Conservation (phyloP, 2,113 vertebrate species). For the Oceanites oceanicus region DNA sequence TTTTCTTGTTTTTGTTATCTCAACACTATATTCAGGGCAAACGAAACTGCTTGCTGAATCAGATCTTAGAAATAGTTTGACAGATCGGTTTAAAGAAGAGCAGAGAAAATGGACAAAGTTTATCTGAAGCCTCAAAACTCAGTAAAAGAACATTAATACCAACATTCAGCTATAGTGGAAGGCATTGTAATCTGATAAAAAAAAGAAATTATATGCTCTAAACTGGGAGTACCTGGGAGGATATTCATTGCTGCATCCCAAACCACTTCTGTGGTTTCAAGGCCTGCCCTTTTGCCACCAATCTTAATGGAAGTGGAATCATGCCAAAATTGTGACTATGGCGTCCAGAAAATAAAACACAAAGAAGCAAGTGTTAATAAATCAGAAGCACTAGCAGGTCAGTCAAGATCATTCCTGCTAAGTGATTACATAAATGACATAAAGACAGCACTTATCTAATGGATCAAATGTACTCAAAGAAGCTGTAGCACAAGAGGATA, state of each 20-base stretch:
- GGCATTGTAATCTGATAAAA: conserved; percentile 20
- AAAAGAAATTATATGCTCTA: background rate
- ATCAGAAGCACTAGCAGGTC: background rate
- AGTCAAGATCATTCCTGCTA: background rate
- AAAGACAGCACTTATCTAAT: background rate
- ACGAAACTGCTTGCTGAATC: conserved; percentile 5
- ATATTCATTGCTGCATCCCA: background rate
- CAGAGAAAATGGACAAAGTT: background rate
- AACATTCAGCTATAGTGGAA: background rate
- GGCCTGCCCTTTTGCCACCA: conserved; percentile 11
- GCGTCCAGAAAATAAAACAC: background rate
- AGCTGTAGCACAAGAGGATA: background rate
- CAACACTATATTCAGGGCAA: background rate
- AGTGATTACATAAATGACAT: conserved; percentile 1
- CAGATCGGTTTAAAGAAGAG: background rate
- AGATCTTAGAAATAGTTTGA: background rate
- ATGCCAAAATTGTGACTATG: background rate
- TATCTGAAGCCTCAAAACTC: background rate
- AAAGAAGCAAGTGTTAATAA: background rate
- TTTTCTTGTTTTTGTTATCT: background rate
- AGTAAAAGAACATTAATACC: background rate
- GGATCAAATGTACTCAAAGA: background rate
- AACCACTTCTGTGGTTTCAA: background rate
- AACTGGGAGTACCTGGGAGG: background rate
- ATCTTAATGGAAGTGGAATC: conserved; percentile 32